Percentiles rank a stretch among this genome's conserved stretches.
Evolutionary conservation across 2,888 invertebrate species (phyloP).

Genomic region (Eristalinus sepulchralis): DNA sequence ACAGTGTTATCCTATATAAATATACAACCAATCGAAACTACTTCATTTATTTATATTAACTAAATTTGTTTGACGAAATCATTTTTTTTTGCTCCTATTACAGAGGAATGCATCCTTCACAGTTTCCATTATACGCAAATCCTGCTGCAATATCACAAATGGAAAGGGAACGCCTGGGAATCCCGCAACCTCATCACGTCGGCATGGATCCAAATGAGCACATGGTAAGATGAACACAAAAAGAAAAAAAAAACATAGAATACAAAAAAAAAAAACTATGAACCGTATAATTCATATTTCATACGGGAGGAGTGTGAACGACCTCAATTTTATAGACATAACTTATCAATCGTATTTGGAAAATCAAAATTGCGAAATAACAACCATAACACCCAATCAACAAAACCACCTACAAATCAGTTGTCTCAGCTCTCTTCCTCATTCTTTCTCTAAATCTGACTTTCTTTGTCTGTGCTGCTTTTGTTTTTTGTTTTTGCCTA

Average conservation of each 20-base stretch:
- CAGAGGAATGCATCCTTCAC: slow-evolving; percentile 85
- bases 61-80: neutral
- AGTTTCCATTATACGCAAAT: slow-evolving; percentile 86
- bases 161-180: slow-evolving; percentile 94
- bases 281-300: slow-evolving; percentile 76
- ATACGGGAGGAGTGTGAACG: slow-evolving; percentile 73
- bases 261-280: neutral
- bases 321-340: slow-evolving; percentile 59
- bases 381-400: slow-evolving; percentile 71
- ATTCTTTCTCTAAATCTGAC: neutral
- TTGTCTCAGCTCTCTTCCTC: neutral
- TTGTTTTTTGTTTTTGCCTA: too few species aligned
- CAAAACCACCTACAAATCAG: slow-evolving; percentile 30
- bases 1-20: too few species aligned
- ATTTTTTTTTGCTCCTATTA: slow-evolving; percentile 26
- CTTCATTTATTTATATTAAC: neutral
- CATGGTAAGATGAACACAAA: slow-evolving; percentile 84
- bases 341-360: slow-evolving; percentile 80
- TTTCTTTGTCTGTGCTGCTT: too few species aligned
- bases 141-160: slow-evolving; percentile 91
- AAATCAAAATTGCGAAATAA: slow-evolving; percentile 76
- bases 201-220: slow-evolving; percentile 91
- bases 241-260: neutral
- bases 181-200: slow-evolving; percentile 84
- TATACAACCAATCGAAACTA: too few species aligned